Percentiles rank a stretch among this genome's conserved stretches.
Evolutionary conservation across 2,888 invertebrate species (phyloP).

Genomic region (Branchipolynoe longqiensis): DNA sequence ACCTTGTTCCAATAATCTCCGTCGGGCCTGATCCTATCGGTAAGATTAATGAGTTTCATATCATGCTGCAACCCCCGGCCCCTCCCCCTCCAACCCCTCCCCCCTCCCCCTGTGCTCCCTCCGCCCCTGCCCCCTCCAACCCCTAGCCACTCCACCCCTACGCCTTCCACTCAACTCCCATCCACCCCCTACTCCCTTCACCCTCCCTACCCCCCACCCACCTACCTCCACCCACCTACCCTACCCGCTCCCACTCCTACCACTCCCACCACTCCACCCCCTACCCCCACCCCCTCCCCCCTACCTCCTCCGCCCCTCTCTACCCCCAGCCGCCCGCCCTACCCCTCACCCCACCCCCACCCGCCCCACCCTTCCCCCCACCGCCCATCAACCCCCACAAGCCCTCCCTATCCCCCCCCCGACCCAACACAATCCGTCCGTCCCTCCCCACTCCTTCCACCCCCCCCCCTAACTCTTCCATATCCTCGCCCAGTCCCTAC

Average conservation of each 20-base stretch:
- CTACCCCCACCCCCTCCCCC: too few species aligned
- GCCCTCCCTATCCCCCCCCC: too few species aligned
- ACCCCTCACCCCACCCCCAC: too few species aligned
- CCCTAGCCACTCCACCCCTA: not conserved
- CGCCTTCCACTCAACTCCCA: not conserved
- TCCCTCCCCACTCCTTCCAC: too few species aligned
- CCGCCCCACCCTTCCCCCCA: too few species aligned
- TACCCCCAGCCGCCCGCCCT: too few species aligned
- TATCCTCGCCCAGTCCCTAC: too few species aligned
- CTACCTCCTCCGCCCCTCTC: too few species aligned
- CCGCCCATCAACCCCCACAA: too few species aligned
- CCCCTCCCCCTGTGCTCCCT: not conserved
- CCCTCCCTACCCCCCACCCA: not conserved
- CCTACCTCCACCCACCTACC: not conserved
- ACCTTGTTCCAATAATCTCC: slow-evolving; percentile 11
- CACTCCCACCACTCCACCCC: not conserved
- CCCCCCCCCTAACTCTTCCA: too few species aligned
- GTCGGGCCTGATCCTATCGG: slow-evolving; percentile 13
- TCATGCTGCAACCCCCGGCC: not conserved
- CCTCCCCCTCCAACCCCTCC: not conserved
- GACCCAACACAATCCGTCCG: too few species aligned
- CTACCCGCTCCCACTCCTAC: not conserved
- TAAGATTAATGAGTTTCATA: slow-evolving; percentile 35
- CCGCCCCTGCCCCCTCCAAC: not conserved
- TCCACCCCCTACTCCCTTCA: not conserved